Evolutionary conservation across 2,113 vertebrate genomes (phyloP).

Genomic region (Phylloscopus whistleri): DNA sequence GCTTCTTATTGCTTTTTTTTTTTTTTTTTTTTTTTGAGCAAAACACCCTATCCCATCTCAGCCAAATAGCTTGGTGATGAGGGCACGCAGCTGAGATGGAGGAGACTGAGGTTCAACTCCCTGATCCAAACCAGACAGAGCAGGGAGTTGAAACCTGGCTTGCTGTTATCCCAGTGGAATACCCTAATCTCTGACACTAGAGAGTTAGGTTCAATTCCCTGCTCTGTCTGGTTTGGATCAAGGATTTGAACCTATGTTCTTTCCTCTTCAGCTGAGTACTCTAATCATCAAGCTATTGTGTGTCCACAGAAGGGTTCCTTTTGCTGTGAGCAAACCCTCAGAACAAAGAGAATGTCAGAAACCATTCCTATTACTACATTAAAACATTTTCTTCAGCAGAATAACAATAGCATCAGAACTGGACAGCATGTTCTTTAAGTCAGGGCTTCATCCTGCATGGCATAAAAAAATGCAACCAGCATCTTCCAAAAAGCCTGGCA

Average conservation of each 20-base stretch:
- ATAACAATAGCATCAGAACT: neutral
- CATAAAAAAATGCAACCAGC: neutral
- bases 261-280: neutral
- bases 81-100: neutral
- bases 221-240: conserved; percentile 55
- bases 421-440: neutral
- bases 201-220: conserved; percentile 27
- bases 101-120: neutral
- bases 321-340: neutral
- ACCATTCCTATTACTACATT: neutral
- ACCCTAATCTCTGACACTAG: conserved; percentile 45
- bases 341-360: conserved; percentile 6
- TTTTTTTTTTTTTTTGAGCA: neutral
- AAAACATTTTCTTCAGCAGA: neutral
- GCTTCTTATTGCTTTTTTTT: neutral
- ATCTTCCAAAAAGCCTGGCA: neutral
- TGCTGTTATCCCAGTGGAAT: conserved; percentile 13
- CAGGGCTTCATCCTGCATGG: neutral
- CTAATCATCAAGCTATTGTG: conserved; percentile 36
- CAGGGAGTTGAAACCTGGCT: conserved; percentile 30
- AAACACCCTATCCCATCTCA: neutral
- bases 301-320: conserved; percentile 9
- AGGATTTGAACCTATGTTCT: neutral
- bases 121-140: conserved; percentile 41
- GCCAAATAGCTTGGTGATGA: neutral